Evolutionary conservation across 2,888 invertebrate species (phyloP), one percentile per base, ranked within the genome.

Genomic region (Colostygia pectinataria): DNA sequence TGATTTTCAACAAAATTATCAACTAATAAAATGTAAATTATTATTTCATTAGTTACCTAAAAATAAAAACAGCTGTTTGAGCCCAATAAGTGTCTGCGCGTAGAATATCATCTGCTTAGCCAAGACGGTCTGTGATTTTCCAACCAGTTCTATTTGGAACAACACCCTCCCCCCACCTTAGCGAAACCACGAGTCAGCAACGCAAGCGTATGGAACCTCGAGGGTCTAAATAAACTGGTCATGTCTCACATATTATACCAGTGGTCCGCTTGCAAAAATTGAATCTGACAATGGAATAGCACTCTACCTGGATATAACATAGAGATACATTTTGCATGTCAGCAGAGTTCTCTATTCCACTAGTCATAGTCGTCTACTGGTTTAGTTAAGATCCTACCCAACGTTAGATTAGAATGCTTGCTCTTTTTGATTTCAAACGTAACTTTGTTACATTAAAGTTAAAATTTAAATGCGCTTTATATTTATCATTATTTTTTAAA

Each of bases 91-190:
- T 36, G 25, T 27, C 36, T 31, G 45, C 32, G 32, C 37, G 39
- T 6, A 39, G 42, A 38, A 15, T 59, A 54, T 57, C 50, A 54
- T 47, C 53, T 55, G 63, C 63, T 65, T 67, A 63, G 67, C 50
- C 58, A 55, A 56, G 57, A 39, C 33, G 31, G 43, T 54, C 53
- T 68, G 72, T 49, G 71, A 66, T 66, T 63, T 53, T 54, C 23
- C 31, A n/a, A 47, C 71, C 63, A 69, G 27, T 13, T 9, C 44
- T 14, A 5, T 43, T 57, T 57, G 40, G 47, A 39, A 9, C 40
- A 14, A 23, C 42, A 10, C 38, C 43, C 33, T 46, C 25, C 27
- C 12, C 27, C 41, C 31, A 12, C 48, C 23, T 32, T 27, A 10
- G 10, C 31, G 24, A 31, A 28, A 34, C 14, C 20, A 42, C 31